Percentiles rank a stretch among this genome's conserved stretches.
Conservation (phyloP, 2,113 vertebrate species). For the Cryptotis parvus region DNA sequence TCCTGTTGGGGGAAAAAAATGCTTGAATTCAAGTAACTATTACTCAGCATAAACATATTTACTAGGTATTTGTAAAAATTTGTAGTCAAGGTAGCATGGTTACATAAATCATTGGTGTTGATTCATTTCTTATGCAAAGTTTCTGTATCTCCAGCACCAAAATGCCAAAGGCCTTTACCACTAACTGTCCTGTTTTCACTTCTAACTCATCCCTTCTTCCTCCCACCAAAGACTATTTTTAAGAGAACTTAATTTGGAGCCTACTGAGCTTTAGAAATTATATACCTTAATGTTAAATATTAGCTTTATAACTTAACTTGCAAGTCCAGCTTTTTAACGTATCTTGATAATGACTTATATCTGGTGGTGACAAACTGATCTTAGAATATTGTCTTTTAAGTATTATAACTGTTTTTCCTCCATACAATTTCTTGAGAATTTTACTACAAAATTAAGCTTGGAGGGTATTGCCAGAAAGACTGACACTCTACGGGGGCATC, state of each 20-base stretch:
- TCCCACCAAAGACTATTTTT: neutral
- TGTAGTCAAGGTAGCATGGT: too few species aligned
- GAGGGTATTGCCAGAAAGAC: constrained; percentile 30
- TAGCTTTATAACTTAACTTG: too few species aligned
- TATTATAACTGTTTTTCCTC: neutral
- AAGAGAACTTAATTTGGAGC: neutral
- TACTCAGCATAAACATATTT: constrained; percentile 17
- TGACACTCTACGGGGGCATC: constrained; percentile 68
- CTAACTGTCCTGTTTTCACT: too few species aligned
- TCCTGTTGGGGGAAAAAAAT: neutral
- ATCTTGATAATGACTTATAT: neutral
- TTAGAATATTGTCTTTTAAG: neutral
- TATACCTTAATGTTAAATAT: neutral
- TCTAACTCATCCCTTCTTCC: too few species aligned
- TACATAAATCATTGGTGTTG: too few species aligned
- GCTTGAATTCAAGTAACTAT: neutral
- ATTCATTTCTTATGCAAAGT: too few species aligned
- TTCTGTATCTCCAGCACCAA: too few species aligned
- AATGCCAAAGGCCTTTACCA: too few species aligned
- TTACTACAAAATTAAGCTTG: constrained; percentile 57
- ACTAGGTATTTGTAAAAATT: neutral
- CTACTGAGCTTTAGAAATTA: neutral
- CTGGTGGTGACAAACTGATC: neutral
- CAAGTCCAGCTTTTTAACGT: neutral
- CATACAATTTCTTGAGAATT: constrained; percentile 5